These are phyloP conservation scores for silkworm (Bombyx mori) DNA, from an alignment of 1,140 invertebrate species.

Conservation along the genomic window DNA sequence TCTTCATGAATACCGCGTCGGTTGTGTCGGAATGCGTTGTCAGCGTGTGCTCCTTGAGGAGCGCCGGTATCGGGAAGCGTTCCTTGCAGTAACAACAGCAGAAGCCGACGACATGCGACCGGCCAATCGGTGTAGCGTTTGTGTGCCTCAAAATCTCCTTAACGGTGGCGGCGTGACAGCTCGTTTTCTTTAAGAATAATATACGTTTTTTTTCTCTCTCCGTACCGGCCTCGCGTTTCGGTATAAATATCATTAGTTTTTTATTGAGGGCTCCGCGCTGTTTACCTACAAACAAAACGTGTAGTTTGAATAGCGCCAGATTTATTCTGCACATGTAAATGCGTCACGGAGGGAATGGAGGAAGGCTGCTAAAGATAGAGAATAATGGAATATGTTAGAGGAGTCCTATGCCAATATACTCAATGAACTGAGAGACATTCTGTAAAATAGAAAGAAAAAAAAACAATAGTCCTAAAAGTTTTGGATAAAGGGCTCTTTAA, in stretches of 20 bases:
- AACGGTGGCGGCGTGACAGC: slow-evolving; percentile 27
- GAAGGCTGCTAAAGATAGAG: no score
- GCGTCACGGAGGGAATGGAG: no score
- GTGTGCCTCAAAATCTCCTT: slow-evolving; percentile 31
- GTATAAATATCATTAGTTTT: not conserved
- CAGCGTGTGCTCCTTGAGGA: slow-evolving; percentile 34
- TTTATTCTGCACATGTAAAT: no score
- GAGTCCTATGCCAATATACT: no score
- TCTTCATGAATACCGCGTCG: slow-evolving; percentile 27
- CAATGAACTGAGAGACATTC: no score
- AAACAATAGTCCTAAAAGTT: no score
- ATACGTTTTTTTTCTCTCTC: not conserved
- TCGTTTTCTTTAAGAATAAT: not conserved
- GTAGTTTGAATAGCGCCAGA: not conserved
- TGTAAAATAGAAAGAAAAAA: no score
- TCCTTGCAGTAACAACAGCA: slow-evolving; percentile 36
- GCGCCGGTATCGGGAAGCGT: slow-evolving; percentile 23
- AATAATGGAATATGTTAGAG: no score
- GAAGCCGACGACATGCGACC: slow-evolving; percentile 27
- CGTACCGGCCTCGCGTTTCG: not conserved
- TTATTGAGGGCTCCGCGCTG: not conserved
- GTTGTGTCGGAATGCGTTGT: slow-evolving; percentile 18
- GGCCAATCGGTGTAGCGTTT: slow-evolving; percentile 37
- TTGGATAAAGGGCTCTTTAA: no score
- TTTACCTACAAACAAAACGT: slow-evolving; percentile 1